Evolutionary conservation across 2,888 invertebrate genomes (phyloP), one percentile per base, ranked within the genome.

Genomic region (Orchesella flavescens): DNA sequence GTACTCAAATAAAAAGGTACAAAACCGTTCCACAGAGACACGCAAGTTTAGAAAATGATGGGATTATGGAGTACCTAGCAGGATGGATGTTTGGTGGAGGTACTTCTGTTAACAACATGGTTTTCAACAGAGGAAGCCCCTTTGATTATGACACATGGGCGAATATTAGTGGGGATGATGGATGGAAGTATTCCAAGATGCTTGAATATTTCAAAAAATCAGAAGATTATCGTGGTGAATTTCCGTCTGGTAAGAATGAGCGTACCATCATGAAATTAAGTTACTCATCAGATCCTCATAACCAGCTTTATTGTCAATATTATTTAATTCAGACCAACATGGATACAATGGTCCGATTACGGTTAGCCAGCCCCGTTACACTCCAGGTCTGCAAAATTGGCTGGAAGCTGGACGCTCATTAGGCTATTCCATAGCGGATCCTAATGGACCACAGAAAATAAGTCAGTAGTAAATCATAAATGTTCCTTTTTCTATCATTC

Each of bases 381-480:
- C 72, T 5, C 81, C 81, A 4, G 72, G 72, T 5, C 17, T 72
- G n/a, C 17, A 46, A 1, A 10, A 17, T 2, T 84, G 75, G 75
- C n/a, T 80, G 1, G 59, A 34, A 7, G 84, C 84, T 2, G 84
- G 84, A 1, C 19, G 23, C 12, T 44, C 63, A 61, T 23, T 84
- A n/a, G 84, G 84, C 0, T 81, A 81, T 21, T n/a, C 19, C 1
- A 59, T 63, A 4, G 44, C 49, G 0, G 80, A 76, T 34, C 76
- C 80, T n/a, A 84, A 84, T 68, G 81, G 80, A 5, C 80, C 81
- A 13, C 84, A 84, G 46, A 24, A 19, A 74, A 44, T 68, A 1
- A 69, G 84, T 84, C 2, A 34, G 34, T n/a, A n/a, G n/a, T n/a
- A n/a, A n/a, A 23, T 7, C 23, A 61, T 9, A 23, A 19, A 21